phyloP scores from a whole-genome alignment of 2,888 invertebrate species.

The Oligia latruncula region DNA sequence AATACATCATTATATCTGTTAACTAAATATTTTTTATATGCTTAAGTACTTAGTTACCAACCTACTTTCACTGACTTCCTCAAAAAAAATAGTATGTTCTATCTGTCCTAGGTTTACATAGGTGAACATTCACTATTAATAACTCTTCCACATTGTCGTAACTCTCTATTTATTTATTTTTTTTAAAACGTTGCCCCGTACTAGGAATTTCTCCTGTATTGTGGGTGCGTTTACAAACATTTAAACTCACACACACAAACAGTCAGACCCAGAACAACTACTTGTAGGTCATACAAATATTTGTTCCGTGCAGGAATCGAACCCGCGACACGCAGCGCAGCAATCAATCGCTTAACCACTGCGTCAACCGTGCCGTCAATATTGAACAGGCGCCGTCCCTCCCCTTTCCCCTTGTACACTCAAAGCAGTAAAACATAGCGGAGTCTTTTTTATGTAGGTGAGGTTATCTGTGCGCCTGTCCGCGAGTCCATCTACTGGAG shows the following conservation, averaged over 20 bases:
- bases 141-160: not conserved
- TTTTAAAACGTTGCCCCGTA: too few species aligned
- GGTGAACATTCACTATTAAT: not conserved
- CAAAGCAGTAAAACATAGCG: constrained; percentile 57
- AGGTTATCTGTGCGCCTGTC: constrained; percentile 59
- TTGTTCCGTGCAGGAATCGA: too few species aligned
- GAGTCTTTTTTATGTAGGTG: constrained; percentile 60
- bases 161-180: not conserved
- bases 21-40: not conserved
- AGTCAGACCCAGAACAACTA: too few species aligned
- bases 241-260: too few species aligned
- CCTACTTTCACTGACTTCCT: too few species aligned
- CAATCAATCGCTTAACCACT: too few species aligned
- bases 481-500: constrained; percentile 35
- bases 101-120: not conserved
- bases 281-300: too few species aligned
- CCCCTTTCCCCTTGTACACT: constrained; percentile 22
- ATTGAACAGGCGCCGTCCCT: not conserved
- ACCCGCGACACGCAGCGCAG: too few species aligned
- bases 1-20: not conserved
- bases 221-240: too few species aligned
- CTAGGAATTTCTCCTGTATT: too few species aligned
- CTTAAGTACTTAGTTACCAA: not conserved
- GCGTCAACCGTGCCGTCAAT: too few species aligned
- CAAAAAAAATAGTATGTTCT: not conserved